phyloP scores from a whole-genome alignment of 23 tunicate species.

The Ascidia mentula region DNA sequence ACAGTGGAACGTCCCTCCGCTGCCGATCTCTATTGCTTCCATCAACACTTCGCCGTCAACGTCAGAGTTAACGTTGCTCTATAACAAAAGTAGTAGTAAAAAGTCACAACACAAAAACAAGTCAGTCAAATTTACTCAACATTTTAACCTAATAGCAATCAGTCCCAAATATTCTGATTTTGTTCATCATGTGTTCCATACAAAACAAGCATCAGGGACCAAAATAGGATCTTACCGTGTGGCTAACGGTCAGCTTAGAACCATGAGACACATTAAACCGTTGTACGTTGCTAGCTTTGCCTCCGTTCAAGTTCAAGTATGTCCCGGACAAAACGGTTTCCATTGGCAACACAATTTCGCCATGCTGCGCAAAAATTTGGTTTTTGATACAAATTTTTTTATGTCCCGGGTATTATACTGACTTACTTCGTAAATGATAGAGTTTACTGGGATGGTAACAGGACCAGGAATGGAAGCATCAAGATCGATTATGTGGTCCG shows the following conservation, averaged over 20 bases:
- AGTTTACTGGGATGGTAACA: conserved; percentile 20
- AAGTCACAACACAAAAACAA: not conserved
- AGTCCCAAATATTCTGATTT: no score
- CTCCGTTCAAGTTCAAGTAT: conserved; percentile 8
- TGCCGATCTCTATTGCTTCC: conserved; percentile 18
- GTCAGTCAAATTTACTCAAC: not conserved
- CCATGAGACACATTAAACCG: conserved; percentile 21
- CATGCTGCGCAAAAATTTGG: not conserved
- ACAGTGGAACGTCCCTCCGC: conserved; percentile 15
- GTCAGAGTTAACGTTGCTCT: conserved; percentile 17
- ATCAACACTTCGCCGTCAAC: not conserved
- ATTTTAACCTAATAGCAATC: no score
- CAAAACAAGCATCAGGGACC: no score
- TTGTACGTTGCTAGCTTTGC: conserved; percentile 16
- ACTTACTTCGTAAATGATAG: conserved; percentile 11
- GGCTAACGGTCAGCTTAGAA: conserved; percentile 3
- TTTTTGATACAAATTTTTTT: not conserved
- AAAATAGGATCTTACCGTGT: conserved; percentile 12
- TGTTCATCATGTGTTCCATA: no score
- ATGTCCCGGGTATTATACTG: not conserved
- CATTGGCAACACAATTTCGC: conserved; percentile 16
- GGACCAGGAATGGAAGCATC: conserved; percentile 1
- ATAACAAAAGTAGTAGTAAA: not conserved
- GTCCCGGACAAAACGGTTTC: conserved; percentile 14
- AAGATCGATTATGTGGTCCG: conserved; percentile 14